Evolutionary conservation across 2,797 vertebrate genomes (phyloP), one percentile per base, ranked within the genome.

Genomic region (Pseudomugil tenellus): DNA sequence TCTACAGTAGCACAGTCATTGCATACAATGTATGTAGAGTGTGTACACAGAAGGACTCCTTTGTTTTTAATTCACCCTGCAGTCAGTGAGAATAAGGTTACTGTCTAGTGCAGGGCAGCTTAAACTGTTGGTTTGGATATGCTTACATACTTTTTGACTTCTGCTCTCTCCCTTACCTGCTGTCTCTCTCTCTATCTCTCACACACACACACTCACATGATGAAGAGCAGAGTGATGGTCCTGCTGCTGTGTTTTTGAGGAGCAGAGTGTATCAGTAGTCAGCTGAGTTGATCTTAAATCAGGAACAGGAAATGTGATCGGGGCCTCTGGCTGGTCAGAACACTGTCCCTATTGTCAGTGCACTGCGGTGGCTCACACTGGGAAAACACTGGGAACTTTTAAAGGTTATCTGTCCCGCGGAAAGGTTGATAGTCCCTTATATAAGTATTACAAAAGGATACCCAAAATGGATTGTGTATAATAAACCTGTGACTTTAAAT

Each of bases 251-350:
- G 57, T 85, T 81, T 84, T 79, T 80, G 60, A 74, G 76, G 72
- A 79, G 76, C 72, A 78, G 72, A 74, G 77, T 83, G 75, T 85
- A 87, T 90, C 85, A 85, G 86, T 66, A 87, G 90, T 92, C 90
- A 91, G 90, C 85, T 89, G 89, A 88, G 88, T 71, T 91, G 84
- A 91, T 89, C 87, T 91, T 85, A 90, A 91, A 91, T 89, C 91
- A 92, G 91, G 87, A 91, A 91, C 76, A 92, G 91, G 91, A 91
- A 92, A 89, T 89, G 83, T 91, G 91, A 92, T 91, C 88, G 76
- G 65, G 78, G 58, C 75, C 79, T 84, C 70, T 79, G 82, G 84
- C 67, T 29, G 16, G 70, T 80, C 84, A 85, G 80, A 90, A 92
- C 90, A 92, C 82, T 91, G 86, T 74, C 69, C 70, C 86, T 83